Evolutionary conservation across 2,113 vertebrate genomes (phyloP).

Genomic region (Oreotrochilus melanogaster): DNA sequence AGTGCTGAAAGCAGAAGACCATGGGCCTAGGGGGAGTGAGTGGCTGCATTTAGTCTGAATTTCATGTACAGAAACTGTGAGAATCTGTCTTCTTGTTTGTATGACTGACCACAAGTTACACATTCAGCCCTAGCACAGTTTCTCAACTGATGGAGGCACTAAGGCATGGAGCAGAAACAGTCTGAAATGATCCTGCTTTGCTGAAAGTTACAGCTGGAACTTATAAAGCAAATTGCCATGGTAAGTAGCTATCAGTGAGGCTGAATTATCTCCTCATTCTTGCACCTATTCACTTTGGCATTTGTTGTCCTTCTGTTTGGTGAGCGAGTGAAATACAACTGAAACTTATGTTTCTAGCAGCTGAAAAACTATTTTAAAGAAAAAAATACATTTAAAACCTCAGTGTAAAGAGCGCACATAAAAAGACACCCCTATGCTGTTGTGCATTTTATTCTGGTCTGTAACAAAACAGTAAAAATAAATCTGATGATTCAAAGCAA

Average conservation of each 20-base stretch:
- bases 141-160: background rate
- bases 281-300: conserved; percentile 66
- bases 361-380: conserved; percentile 18
- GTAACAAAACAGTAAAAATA: conserved; percentile 2
- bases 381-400: background rate
- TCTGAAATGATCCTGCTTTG: background rate
- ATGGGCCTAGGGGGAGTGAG: background rate
- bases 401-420: background rate
- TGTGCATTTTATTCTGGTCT: background rate
- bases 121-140: background rate
- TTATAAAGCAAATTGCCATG: conserved; percentile 41
- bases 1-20: background rate
- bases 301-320: conserved; percentile 57
- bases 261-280: conserved; percentile 65
- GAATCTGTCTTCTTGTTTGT: background rate
- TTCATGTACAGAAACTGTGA: background rate
- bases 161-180: background rate
- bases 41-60: background rate
- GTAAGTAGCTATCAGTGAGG: conserved; percentile 36
- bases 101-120: background rate
- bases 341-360: conserved; percentile 2
- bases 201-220: conserved; percentile 40
- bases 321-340: background rate
- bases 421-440: background rate
- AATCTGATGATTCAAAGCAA: background rate